A percentile compares a stretch with the other conserved stretches of the same genome.
These are phyloP conservation scores for Melanotaenia maccullochi DNA, from an alignment of 2,797 vertebrate species.

Conservation along the genomic window DNA sequence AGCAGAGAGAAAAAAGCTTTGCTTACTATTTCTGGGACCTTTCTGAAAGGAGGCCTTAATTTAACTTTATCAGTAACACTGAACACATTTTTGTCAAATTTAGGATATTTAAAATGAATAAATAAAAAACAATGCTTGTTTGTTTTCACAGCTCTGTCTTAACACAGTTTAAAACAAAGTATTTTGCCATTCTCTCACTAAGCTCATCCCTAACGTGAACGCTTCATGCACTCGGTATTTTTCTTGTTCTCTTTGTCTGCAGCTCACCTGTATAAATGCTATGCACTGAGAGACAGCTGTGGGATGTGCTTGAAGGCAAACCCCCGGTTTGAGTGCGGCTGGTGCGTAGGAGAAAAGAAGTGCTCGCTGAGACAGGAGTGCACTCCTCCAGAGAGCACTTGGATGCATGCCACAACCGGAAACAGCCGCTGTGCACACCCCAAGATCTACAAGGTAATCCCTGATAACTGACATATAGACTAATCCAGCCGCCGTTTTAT, in stretches of 20 bases:
- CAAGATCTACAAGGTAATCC: constrained; percentile 91
- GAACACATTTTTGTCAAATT: constrained; percentile 33
- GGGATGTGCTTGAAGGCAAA: constrained; percentile 97
- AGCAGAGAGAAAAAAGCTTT: constrained; percentile 49
- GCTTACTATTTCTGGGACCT: constrained; percentile 48
- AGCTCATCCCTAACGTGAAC: not conserved
- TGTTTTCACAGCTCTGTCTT: constrained; percentile 4
- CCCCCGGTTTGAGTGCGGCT: constrained; percentile 94
- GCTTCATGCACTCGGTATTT: not conserved
- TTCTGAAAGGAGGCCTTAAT: constrained; percentile 39
- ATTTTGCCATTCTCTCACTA: not conserved
- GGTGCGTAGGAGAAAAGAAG: constrained; percentile 92
- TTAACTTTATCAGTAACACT: constrained; percentile 49
- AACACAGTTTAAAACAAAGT: not conserved
- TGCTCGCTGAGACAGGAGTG: constrained; percentile 95
- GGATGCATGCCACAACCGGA: constrained; percentile 93
- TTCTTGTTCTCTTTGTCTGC: constrained; percentile 25
- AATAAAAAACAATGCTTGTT: constrained; percentile 1
- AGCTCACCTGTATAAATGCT: constrained; percentile 98
- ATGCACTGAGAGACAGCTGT: constrained; percentile 93
- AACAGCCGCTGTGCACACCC: constrained; percentile 93
- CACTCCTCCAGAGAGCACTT: constrained; percentile 73
- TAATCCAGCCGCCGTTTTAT: not conserved
- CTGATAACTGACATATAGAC: constrained; percentile 75
- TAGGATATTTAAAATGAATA: constrained; percentile 13